Base-by-base conservation (phyloP, 2,888 invertebrate species). In the Calliopum simillimum region DNA sequence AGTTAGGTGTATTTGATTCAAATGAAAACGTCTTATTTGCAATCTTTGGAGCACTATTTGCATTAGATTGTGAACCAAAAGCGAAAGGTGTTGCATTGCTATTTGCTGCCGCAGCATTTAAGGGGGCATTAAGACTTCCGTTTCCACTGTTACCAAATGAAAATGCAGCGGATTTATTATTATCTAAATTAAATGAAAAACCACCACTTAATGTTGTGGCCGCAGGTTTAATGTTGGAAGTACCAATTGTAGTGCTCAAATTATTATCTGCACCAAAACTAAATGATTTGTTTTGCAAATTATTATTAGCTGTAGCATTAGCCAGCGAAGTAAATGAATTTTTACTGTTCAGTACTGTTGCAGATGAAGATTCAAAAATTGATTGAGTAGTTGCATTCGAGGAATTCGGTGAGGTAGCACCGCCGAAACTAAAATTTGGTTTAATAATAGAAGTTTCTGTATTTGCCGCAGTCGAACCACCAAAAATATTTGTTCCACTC, bases 221-320 rank as follows among this genome's bases (percentile, higher is more conserved):
- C 11, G 72, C 43, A 3, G 73, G 71, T 5, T 76, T 72, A 23
- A 79, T 75, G 13, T 66, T 72, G 14, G 78, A 71, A 25, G 64
- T 59, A 12, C 75, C 75, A 68, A 84, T 84, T 0, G 79, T 59
- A 71, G 78, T 82, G 1, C 74, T 68, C 1, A 78, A 43, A 46
- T 62, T 65, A 13, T 71, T 41, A 12, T 63, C 49, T 13, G 71
- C 68, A 4, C 76, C 76, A 70, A 82, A 82, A n/a, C 75, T 61
- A 75, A 78, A 80, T 41, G 68, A 66, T 67, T 74, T 79, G 59
- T 67, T 80, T 71, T 66, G 71, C 16, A 8, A 65, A 69, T 62
- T 33, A 69, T 63, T 74, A 16, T 55, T 71, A 1, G 41, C 67
- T 8, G 53, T 25, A n/a, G 71, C 8, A 3, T 65, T 64, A 13